These are phyloP conservation scores for Hipposideros armiger DNA, from an alignment of 2,113 vertebrate genomes.

Conservation along the genomic window DNA sequence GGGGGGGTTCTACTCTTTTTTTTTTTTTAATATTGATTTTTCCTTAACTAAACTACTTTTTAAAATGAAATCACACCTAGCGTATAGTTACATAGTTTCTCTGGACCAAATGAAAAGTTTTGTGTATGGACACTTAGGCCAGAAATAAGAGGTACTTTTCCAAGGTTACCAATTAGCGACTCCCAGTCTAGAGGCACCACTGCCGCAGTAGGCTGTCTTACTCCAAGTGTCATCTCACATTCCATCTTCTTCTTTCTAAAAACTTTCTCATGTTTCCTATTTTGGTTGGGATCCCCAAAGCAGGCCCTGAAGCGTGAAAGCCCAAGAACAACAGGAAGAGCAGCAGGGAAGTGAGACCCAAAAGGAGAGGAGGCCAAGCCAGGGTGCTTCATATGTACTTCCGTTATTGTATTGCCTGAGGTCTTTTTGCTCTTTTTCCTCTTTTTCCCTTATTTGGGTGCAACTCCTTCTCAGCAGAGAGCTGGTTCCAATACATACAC, in stretches of 20 bases:
- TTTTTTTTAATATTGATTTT: not conserved
- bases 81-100: not conserved
- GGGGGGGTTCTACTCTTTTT: not conserved
- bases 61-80: not conserved
- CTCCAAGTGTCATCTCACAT: not conserved
- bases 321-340: not conserved
- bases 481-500: not conserved
- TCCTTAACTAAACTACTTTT: not conserved
- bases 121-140: not conserved
- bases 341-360: not conserved
- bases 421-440: not conserved
- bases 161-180: not conserved
- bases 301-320: not conserved
- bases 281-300: not conserved
- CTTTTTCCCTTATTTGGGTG: not conserved
- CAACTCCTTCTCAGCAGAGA: not conserved
- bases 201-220: not conserved
- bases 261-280: not conserved
- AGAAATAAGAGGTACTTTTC: not conserved
- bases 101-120: not conserved
- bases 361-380: not conserved
- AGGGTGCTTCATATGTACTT: not conserved
- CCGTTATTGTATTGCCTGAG: not conserved
- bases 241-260: not conserved
- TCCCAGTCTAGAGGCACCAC: not conserved